Base-by-base conservation (phyloP, 1,140 invertebrate species). In the Dryas iulia region DNA sequence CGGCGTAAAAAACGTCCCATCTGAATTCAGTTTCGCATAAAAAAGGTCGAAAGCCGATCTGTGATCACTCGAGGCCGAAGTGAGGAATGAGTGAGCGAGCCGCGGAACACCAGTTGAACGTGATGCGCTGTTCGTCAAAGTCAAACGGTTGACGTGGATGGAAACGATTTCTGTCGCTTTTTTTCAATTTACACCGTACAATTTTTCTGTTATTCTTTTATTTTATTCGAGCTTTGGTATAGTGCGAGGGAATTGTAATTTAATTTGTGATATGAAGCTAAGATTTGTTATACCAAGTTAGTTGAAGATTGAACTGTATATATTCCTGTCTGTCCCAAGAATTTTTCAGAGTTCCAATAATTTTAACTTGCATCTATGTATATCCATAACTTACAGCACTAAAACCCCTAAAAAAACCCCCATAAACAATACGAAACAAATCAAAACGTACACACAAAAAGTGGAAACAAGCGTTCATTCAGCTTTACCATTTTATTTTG, bases 71-170 rank as follows among this genome's bases (percentile, higher is more conserved):
- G 83, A 82, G 81, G 80, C 76, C 78, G 65, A 73, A 82, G 76
- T 81, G 81, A 83, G 75, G 82, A 82, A 76, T 78, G 84, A 85
- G 67, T 86, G 83, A 82, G 68, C 80, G 82, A 82, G 74, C 73
- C 79, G 70, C 78, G 81, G 85, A 79, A 83, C 85, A 85, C 83
- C 83, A 86, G 84, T 89, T 89, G 87, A 87, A 87, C 85, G 81
- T 88, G 80, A 87, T 83, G 85, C 77, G 77, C 61, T 82, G 83
- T 87, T 81, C 77, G 76, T 89, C 86, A 89, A 85, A 78, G 77
- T 79, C 79, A 79, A 61, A 65, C 67, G 56, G 66, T 63, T 71
- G 61, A 62, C 62, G 72, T 76, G 68, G 56, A 60, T 68, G 78
- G 79, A 78, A 60, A 35, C 39, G 35, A 58, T 33, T 66, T 59